These are phyloP conservation scores for Scaptomyza cyrtandrae DNA, from an alignment of 2,888 invertebrate genomes.

Conservation along the genomic window DNA sequence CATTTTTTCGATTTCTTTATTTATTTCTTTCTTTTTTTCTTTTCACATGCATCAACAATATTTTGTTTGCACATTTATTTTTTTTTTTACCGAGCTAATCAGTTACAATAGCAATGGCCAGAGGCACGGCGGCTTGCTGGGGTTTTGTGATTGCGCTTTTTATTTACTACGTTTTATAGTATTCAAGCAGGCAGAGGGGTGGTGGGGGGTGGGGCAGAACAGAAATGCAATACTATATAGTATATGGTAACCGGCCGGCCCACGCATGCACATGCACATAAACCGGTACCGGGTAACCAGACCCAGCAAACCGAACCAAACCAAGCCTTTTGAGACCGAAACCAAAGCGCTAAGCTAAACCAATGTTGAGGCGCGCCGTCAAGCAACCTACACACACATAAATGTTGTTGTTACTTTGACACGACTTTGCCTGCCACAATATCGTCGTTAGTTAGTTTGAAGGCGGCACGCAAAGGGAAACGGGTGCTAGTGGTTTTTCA, in stretches of 20 bases:
- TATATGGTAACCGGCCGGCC: slow-evolving; percentile 73
- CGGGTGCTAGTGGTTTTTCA: background rate
- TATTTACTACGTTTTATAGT: slow-evolving; percentile 73
- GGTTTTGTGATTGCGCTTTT: slow-evolving; percentile 78
- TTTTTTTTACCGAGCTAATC: slow-evolving; percentile 66
- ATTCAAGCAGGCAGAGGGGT: background rate
- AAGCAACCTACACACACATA: slow-evolving; percentile 42
- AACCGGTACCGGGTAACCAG: slow-evolving; percentile 46
- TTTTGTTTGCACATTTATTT: slow-evolving; percentile 40
- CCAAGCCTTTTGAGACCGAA: slow-evolving; percentile 11
- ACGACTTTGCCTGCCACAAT: slow-evolving; percentile 41
- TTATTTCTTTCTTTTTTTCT: slow-evolving; percentile 42
- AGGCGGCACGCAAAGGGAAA: background rate
- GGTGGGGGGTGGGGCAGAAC: no score
- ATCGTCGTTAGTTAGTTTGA: background rate
- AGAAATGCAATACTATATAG: background rate
- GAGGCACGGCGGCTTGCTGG: slow-evolving; percentile 56
- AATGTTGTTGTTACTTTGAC: slow-evolving; percentile 36
- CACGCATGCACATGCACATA: slow-evolving; percentile 71
- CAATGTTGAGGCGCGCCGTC: slow-evolving; percentile 50
- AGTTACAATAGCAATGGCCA: slow-evolving; percentile 69
- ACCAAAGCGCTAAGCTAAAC: background rate
- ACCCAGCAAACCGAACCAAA: slow-evolving; percentile 20
- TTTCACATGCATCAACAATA: slow-evolving; percentile 77
- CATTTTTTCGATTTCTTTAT: slow-evolving; percentile 49